A percentile compares a stretch with the other conserved stretches of the same genome.
phyloP scores from a whole-genome alignment of 2,888 invertebrate species.

The Hypena proboscidalis region DNA sequence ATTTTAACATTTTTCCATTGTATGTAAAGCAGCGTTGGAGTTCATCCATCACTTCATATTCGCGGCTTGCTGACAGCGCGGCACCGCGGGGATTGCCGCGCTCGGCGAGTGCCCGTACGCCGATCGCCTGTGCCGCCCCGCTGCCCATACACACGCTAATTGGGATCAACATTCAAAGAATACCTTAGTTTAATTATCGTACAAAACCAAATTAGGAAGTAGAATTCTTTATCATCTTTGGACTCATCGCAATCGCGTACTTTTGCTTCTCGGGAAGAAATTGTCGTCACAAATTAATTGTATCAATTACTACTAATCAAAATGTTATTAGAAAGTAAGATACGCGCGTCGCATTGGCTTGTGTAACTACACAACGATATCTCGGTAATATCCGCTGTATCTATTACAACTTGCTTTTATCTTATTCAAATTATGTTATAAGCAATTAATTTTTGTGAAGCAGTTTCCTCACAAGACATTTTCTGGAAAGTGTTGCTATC shows the following conservation, averaged over 20 bases:
- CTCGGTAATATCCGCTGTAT: background rate
- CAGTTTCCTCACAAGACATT: conserved; percentile 1
- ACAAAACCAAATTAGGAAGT: conserved; percentile 43
- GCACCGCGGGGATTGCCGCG: conserved; percentile 55
- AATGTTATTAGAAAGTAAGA: background rate
- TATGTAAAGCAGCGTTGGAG: conserved; percentile 76
- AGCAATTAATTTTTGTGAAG: conserved; percentile 1
- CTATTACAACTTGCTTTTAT: background rate
- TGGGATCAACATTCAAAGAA: conserved; percentile 58
- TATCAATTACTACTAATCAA: conserved; percentile 7
- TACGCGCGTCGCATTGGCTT: background rate
- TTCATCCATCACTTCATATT: conserved; percentile 83
- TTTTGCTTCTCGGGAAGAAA: conserved; percentile 25
- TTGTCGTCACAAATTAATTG: conserved; percentile 18
- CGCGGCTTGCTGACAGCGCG: conserved; percentile 65
- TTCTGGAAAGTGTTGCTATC: conserved; percentile 3
- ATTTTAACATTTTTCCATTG: conserved; percentile 76
- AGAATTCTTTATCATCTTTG: conserved; percentile 38
- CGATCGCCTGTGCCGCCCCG: conserved; percentile 52
- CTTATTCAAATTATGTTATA: background rate
- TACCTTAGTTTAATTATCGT: conserved; percentile 45
- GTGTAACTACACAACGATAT: background rate
- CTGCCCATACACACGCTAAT: conserved; percentile 62
- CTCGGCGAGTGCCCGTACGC: conserved; percentile 1
- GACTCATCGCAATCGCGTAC: conserved; percentile 19